Evolutionary conservation across 2,113 vertebrate genomes (phyloP).

Genomic region (Cichladusa arquata): DNA sequence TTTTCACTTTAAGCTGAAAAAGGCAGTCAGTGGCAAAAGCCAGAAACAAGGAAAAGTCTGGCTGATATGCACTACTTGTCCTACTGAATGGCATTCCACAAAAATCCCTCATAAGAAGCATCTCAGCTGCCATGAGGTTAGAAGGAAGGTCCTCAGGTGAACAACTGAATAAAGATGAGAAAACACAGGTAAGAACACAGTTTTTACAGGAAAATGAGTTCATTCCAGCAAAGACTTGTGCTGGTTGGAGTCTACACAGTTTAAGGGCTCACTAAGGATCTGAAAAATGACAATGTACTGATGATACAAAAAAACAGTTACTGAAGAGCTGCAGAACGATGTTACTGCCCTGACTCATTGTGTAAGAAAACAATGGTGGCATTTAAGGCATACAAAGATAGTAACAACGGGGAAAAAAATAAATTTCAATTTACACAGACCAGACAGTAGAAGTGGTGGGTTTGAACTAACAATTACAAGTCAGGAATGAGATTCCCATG

Average conservation of each 20-base stretch:
- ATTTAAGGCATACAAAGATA: neutral
- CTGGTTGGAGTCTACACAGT: neutral
- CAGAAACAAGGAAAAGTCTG: neutral
- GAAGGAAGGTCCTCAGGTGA: neutral
- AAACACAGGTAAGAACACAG: neutral
- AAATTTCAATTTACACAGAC: neutral
- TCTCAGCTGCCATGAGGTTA: neutral
- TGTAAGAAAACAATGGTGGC: neutral
- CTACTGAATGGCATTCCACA: neutral
- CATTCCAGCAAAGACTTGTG: neutral
- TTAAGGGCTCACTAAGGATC: neutral
- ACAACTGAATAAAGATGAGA: neutral
- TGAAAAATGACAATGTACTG: neutral
- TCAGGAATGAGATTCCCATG: neutral
- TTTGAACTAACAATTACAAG: neutral
- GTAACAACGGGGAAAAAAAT: neutral
- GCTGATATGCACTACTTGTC: neutral
- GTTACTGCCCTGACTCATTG: neutral
- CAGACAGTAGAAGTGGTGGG: fast-evolving
- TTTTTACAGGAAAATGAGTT: neutral
- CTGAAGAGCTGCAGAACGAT: neutral
- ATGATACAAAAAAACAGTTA: neutral
- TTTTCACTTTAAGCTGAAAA: neutral
- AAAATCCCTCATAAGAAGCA: neutral
- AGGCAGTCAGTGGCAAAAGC: neutral